Percentiles rank a stretch among this genome's conserved stretches.
Evolutionary conservation across 2,888 invertebrate genomes (phyloP).

Genomic region (Exocentrus adspersus): DNA sequence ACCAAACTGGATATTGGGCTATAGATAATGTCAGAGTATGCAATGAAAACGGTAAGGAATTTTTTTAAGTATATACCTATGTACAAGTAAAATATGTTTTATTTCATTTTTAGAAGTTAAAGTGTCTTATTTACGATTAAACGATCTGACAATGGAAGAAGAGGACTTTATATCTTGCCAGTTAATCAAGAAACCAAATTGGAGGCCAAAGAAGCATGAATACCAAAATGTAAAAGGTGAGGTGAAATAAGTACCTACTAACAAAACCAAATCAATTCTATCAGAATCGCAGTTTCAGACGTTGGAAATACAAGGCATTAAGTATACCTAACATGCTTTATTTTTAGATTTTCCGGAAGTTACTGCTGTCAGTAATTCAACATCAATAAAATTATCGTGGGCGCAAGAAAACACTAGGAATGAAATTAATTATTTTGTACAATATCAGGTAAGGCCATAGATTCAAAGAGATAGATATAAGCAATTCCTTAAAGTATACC

Average conservation of each 20-base stretch:
- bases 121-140: constrained; percentile 49
- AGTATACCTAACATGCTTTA: constrained; percentile 9
- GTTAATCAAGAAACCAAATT: constrained; percentile 50
- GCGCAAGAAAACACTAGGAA: constrained; percentile 47
- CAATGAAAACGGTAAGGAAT: constrained; percentile 54
- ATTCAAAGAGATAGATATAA: too few relatives aligned
- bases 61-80: not conserved
- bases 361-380: constrained; percentile 38
- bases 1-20: constrained; percentile 56
- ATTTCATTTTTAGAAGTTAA: too few relatives aligned
- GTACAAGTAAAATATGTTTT: too few relatives aligned
- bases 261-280: not conserved
- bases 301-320: too few relatives aligned
- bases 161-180: constrained; percentile 51
- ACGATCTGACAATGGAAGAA: constrained; percentile 33
- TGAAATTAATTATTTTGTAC: constrained; percentile 51
- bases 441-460: constrained; percentile 48
- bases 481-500: too few relatives aligned
- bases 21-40: constrained; percentile 58
- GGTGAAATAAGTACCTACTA: not conserved
- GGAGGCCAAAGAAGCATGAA: constrained; percentile 49
- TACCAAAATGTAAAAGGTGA: constrained; percentile 51
- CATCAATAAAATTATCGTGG: constrained; percentile 52
- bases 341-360: constrained; percentile 52
- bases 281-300: too few relatives aligned